Base-by-base conservation (phyloP, 2,888 invertebrate genomes). In the Pilophorus perplexus region DNA sequence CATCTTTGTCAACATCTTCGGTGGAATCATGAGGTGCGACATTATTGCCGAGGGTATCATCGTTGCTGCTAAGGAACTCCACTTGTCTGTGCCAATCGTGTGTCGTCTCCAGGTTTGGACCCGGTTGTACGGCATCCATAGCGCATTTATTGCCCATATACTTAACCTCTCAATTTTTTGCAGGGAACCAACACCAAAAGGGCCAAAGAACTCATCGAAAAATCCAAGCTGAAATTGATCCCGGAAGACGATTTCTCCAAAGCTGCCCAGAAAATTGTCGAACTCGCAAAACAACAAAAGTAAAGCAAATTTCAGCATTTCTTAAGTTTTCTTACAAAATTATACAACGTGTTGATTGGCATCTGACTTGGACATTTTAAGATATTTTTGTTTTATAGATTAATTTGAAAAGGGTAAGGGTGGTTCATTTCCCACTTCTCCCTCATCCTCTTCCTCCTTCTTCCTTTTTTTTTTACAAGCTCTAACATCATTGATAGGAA, bases 11-110 rank as follows among this genome's bases (percentile, higher is more conserved):
- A 96, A 96, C 78, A 96, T 96, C 74, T 96, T 96, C 75, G 96
- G 96, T 68, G 96, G 96, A 69, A 96, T 96, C 74, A 96, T 96
- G 95, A 83, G 95, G 71, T 96, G 96, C 79, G 96, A 96, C 79
- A 90, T 96, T 67, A 96, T 96, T 76, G 96, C 96, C 12, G 91
- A 94, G 77, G 96, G 96, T 72, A 93, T 96, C 75, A 88, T 96
- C 75, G 88, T 88, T 60, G 96, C 96, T 1, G 92, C 94, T 54
- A 88, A 90, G 78, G 91, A 92, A 76, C 10, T 64, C 1, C 86
- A 89, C 74, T 83, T 96, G 68, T 91, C 89, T 78, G 89, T 94
- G 74, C 96, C 96, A 3, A 92, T 96, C 72, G 91, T 96, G 74
- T 91, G 92, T 71, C 83, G 96, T 78, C 82, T 96, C 72, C 95